Base-by-base conservation (phyloP, 1,140 invertebrate genomes). In the Bombus huntii region DNA sequence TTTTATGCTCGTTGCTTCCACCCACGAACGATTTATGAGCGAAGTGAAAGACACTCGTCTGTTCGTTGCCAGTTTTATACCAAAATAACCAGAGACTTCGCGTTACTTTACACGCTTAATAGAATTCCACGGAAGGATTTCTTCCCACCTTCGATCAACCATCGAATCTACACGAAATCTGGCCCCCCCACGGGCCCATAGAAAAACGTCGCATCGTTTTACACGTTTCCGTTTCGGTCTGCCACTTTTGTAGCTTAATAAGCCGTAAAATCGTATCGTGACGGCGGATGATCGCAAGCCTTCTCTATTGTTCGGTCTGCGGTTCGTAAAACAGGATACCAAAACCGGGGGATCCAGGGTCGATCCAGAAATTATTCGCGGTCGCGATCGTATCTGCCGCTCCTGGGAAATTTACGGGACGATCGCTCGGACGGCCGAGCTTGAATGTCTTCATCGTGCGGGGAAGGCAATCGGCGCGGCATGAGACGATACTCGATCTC, bases 11-110 rank as follows among this genome's bases (percentile, higher is more conserved):
- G 18, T 76, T 74, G 75, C 10, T 70, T 90, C 91, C 91, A 93
- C 92, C 91, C 92, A 93, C 93, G 91, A 91, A 62, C 87, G 80
- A 91, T 93, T 92, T 93, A 92, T 84, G 89, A 89, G 86, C 83
- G 77, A 82, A 83, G 84, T 89, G 92, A 91, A 91, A 92, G 92
- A 92, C 91, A 92, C 91, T 89, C 91, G 88, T 86, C 84, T 76
- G 71, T 71, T 42, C 72, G 77, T 65, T 81, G 85, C 57, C 80
- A 78, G 62, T 82, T 91, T 91, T 91, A 92, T 92, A 82, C 66
- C 66, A 34, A 87, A 83, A 79, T 70, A 68, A 68, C 65, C 65
- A 73, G 39, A n/a, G 53, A 28, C 59, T 31, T 39, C 81, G 89
- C 88, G 84, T 82, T 81, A 75, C 85, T 92, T 91, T 91, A 91